Conservation (phyloP, 2,113 vertebrate species). For the Antechinus stuartii region DNA sequence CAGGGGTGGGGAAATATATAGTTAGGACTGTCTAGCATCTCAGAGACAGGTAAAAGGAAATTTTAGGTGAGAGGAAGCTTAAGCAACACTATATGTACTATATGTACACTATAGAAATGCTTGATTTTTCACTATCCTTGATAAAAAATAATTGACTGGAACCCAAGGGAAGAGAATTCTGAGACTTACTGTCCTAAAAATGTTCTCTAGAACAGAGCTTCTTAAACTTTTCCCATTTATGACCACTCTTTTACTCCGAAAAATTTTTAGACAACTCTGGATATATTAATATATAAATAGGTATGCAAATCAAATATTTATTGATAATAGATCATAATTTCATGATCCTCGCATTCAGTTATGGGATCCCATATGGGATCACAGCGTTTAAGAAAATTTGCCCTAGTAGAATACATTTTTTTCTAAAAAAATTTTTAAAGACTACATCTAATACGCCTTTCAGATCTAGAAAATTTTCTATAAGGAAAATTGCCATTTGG, state of each 20-base stretch:
- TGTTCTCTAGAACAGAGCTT: neutral
- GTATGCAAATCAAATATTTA: too few species aligned
- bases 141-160: slow-evolving; percentile 47
- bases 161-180: neutral
- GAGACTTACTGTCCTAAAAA: neutral
- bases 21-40: neutral
- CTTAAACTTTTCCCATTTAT: too few species aligned
- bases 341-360: too few species aligned
- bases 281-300: too few species aligned
- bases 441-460: neutral
- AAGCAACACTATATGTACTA: neutral
- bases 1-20: neutral
- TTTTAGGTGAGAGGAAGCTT: neutral
- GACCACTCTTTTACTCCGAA: too few species aligned
- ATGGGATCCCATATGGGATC: too few species aligned
- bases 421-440: slow-evolving; percentile 22
- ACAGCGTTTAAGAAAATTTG: too few species aligned
- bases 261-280: too few species aligned
- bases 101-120: neutral
- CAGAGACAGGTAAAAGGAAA: slow-evolving; percentile 26
- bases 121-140: neutral
- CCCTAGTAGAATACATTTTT: neutral
- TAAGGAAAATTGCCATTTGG: neutral
- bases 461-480: neutral
- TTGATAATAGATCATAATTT: too few species aligned